phyloP scores from a whole-genome alignment of 2,113 vertebrate genomes.

The Lamprotornis superbus region DNA sequence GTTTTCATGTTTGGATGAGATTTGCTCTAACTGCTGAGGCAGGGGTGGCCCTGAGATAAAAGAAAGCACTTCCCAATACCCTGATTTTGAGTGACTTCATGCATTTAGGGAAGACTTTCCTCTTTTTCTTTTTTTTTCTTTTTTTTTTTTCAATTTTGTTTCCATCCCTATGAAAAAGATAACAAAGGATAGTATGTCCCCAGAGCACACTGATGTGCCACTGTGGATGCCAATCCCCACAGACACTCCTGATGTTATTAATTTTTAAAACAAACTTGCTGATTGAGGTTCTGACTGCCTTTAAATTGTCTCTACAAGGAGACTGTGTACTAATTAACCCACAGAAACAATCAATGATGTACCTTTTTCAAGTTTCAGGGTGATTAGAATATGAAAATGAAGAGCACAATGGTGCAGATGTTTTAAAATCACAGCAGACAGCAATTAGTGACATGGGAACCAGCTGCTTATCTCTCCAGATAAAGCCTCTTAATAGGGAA shows the following conservation, averaged over 20 bases:
- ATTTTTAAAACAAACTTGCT: slow-evolving; percentile 83
- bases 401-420: slow-evolving; percentile 83
- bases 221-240: slow-evolving; percentile 56
- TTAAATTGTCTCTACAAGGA: slow-evolving; percentile 81
- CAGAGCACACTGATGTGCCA: slow-evolving; percentile 16
- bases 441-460: slow-evolving; percentile 84
- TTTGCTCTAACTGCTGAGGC: not conserved
- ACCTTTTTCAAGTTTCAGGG: slow-evolving; percentile 83
- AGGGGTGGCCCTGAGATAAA: not conserved
- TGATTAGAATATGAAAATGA: slow-evolving; percentile 87
- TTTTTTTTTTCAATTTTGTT: not conserved
- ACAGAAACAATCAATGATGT: slow-evolving; percentile 81
- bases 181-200: slow-evolving; percentile 44
- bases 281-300: slow-evolving; percentile 79
- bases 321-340: slow-evolving; percentile 83
- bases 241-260: slow-evolving; percentile 72
- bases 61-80: not conserved
- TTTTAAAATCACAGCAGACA: slow-evolving; percentile 87
- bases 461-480: slow-evolving; percentile 86
- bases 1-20: not conserved
- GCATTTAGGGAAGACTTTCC: not conserved
- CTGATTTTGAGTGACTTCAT: not conserved
- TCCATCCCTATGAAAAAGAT: not conserved
- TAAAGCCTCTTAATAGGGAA: slow-evolving; percentile 85
- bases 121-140: not conserved